Evolutionary conservation across 2,113 vertebrate genomes (phyloP).

Genomic region (Tringa solitaria): DNA sequence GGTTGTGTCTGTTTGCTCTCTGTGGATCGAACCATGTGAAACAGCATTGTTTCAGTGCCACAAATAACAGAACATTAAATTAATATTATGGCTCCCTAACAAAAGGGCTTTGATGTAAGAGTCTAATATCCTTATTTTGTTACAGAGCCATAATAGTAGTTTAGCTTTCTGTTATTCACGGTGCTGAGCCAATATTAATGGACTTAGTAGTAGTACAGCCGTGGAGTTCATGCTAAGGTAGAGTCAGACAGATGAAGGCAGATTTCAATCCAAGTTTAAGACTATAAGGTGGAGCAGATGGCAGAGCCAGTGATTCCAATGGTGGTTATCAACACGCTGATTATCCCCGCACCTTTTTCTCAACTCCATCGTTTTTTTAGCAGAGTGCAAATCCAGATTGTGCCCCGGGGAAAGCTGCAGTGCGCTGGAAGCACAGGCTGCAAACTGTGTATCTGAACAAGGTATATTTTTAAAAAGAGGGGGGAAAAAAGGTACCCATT

Average conservation of each 20-base stretch:
- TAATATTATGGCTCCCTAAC: neutral
- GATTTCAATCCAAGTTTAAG: neutral
- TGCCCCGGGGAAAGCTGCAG: fast-evolving
- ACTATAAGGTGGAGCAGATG: neutral
- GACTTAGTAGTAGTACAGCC: neutral
- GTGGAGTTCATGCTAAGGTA: neutral
- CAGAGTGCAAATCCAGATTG: neutral
- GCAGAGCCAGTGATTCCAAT: neutral
- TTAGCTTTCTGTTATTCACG: neutral
- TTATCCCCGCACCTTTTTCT: neutral
- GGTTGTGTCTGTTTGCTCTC: neutral
- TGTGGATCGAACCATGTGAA: neutral
- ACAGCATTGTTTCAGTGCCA: neutral
- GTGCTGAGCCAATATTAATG: neutral
- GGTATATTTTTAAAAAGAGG: neutral
- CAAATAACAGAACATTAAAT: neutral
- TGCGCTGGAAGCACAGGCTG: neutral
- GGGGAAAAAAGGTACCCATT: fast-evolving
- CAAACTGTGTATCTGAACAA: neutral
- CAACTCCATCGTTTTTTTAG: neutral
- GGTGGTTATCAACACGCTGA: neutral
- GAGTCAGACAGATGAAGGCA: neutral
- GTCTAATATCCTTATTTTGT: neutral
- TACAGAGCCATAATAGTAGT: neutral
- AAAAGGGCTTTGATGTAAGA: neutral